These are phyloP conservation scores for Cephonodes hylas DNA, from an alignment of 2,888 invertebrate species.

Conservation along the genomic window DNA sequence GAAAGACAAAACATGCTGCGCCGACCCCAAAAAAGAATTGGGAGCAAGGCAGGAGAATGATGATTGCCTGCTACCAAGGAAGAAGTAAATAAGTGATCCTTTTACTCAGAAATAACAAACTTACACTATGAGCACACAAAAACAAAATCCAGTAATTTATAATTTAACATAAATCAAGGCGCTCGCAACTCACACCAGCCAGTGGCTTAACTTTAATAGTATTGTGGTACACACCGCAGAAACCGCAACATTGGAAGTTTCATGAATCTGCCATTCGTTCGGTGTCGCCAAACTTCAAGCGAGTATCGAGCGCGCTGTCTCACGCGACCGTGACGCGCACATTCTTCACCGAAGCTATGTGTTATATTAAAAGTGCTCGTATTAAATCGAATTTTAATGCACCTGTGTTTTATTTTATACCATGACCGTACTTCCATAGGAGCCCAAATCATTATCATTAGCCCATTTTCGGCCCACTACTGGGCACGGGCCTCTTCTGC, in stretches of 20 bases:
- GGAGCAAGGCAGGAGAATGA: too few species aligned
- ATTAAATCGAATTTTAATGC: too few species aligned
- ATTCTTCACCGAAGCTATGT: neutral
- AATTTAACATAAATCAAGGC: neutral
- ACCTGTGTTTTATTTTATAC: too few species aligned
- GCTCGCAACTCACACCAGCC: neutral
- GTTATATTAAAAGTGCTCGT: neutral
- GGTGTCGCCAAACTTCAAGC: neutral
- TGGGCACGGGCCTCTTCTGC: too few species aligned
- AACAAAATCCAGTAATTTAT: too few species aligned
- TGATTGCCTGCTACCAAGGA: too few species aligned
- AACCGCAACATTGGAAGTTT: conserved; percentile 15
- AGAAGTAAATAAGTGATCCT: too few species aligned
- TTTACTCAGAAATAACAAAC: neutral
- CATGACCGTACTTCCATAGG: too few species aligned
- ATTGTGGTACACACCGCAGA: conserved; percentile 15
- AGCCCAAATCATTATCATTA: too few species aligned
- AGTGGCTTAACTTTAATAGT: conserved; percentile 16
- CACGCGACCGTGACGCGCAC: neutral
- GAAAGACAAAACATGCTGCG: too few species aligned
- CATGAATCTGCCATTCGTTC: conserved; percentile 12
- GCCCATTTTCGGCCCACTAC: too few species aligned
- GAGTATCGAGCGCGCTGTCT: neutral
- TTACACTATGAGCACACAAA: neutral
- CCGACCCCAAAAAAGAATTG: too few species aligned